A percentile compares a stretch with the other conserved stretches of the same genome.
phyloP scores from a whole-genome alignment of 2,888 invertebrate species.

The Aphidoletes aphidimyza region DNA sequence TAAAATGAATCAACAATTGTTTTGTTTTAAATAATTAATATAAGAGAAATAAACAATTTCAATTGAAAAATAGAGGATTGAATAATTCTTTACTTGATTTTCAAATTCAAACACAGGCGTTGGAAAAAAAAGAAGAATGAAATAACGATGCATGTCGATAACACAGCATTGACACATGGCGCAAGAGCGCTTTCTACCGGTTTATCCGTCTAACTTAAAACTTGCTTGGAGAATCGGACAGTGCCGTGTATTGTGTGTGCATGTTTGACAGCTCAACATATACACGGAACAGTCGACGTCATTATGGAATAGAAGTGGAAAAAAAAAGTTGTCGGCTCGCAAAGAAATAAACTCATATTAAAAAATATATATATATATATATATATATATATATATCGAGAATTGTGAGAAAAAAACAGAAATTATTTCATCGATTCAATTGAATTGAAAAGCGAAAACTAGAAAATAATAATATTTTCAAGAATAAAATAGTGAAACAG shows the following conservation, averaged over 20 bases:
- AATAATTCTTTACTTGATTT: not conserved
- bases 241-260: not conserved
- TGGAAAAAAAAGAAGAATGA: no score
- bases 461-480: no score
- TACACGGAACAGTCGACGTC: conserved; percentile 43
- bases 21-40: no score
- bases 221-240: conserved; percentile 8
- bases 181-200: conserved; percentile 44
- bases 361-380: not conserved
- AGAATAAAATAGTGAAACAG: not conserved
- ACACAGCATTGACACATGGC: not conserved
- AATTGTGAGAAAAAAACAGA: not conserved
- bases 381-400: no score
- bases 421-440: not conserved
- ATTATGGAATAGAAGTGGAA: conserved; percentile 37
- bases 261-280: conserved; percentile 47
- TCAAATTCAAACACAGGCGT: not conserved
- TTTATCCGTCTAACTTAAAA: not conserved
- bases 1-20: no score
- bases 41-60: no score
- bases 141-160: conserved; percentile 34
- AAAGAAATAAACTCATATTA: not conserved
- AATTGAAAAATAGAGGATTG: no score
- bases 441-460: not conserved
- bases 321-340: conserved; percentile 21